phyloP scores from a whole-genome alignment of 37 sponge, comb jelly and placozoan genomes.

The Lycopodina hypogea region DNA sequence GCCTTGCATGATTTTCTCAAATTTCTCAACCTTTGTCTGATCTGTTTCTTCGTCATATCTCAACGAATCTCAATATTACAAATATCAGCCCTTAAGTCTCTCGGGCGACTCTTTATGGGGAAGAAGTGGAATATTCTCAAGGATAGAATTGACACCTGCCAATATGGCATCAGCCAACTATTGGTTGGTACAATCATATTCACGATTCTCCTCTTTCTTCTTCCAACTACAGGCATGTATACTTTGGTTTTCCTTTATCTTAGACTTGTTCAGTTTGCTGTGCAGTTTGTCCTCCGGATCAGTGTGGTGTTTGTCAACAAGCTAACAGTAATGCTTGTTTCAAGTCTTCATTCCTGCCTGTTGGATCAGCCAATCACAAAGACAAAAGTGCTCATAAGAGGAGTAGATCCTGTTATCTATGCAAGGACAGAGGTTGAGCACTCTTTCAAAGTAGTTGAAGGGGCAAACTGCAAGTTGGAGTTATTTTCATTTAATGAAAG shows the following conservation, averaged over 20 bases:
- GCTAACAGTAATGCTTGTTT: not conserved
- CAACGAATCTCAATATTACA: conserved; percentile 44
- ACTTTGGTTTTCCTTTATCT: conserved; percentile 44
- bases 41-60: conserved; percentile 66
- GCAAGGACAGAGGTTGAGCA: not conserved
- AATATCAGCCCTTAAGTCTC: conserved; percentile 53
- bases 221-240: conserved; percentile 69
- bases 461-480: not conserved
- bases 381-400: not conserved
- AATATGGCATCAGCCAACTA: conserved; percentile 63
- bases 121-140: conserved; percentile 74
- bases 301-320: conserved; percentile 35
- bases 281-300: conserved; percentile 29
- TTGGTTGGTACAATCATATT: conserved; percentile 74
- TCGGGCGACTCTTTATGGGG: conserved; percentile 71
- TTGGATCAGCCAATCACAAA: not conserved
- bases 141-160: conserved; percentile 67
- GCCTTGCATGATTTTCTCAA: conserved; percentile 67
- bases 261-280: conserved; percentile 24
- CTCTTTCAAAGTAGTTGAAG: not conserved
- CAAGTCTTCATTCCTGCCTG: not conserved
- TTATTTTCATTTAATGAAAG: not conserved
- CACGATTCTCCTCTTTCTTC: conserved; percentile 71
- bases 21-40: conserved; percentile 50
- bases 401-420: not conserved